A percentile compares a stretch with the other conserved stretches of the same genome.
Evolutionary conservation across 2,888 invertebrate species (phyloP).

Genomic region (Zygaena filipendulae): DNA sequence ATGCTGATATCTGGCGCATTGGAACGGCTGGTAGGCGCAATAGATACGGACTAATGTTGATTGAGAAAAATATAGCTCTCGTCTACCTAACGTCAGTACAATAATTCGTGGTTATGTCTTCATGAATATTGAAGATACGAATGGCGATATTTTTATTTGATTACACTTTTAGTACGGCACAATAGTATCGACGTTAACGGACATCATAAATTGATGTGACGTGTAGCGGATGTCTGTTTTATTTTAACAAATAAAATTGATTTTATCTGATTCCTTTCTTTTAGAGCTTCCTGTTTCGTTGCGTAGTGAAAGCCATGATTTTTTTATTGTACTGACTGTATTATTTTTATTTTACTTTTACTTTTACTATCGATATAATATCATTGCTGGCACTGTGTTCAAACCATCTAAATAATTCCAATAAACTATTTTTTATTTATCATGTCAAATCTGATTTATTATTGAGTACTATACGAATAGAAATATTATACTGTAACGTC

Average conservation of each 20-base stretch:
- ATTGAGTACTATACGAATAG: no score
- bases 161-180: constrained; percentile 30
- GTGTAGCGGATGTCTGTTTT: constrained; percentile 17
- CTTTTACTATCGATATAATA: no score
- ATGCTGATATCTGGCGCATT: constrained; percentile 36
- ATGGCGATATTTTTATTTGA: constrained; percentile 57
- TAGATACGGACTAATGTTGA: constrained; percentile 67
- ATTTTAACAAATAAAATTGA: not conserved
- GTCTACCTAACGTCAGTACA: constrained; percentile 29
- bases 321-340: no score
- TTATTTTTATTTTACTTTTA: no score
- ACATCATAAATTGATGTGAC: constrained; percentile 31
- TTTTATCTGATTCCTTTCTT: no score
- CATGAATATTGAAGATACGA: constrained; percentile 65
- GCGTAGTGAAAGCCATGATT: no score
- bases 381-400: no score
- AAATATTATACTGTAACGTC: no score
- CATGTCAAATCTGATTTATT: no score
- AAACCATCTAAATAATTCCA: no score
- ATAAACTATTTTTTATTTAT: no score
- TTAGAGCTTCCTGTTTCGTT: no score
- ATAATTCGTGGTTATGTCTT: constrained; percentile 63
- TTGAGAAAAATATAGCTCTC: constrained; percentile 64
- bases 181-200: constrained; percentile 31
- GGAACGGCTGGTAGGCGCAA: constrained; percentile 54